A percentile compares a stretch with the other conserved stretches of the same genome.
phyloP scores from a whole-genome alignment of 2,888 invertebrate genomes.

The Dryocosmus kuriphilus region DNA sequence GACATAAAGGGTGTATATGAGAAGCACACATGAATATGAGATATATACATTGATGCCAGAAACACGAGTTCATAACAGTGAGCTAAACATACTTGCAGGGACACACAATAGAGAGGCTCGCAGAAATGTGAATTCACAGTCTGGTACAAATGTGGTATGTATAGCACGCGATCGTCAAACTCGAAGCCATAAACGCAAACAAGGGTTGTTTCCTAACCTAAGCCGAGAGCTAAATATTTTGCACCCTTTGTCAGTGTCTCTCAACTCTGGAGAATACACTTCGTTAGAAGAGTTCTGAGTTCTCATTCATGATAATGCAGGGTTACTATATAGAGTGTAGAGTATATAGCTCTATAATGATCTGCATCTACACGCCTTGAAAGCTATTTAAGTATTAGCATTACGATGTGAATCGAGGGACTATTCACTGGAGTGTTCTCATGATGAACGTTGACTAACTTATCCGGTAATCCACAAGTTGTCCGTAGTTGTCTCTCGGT shows the following conservation, averaged over 20 bases:
- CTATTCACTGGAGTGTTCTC: too few relatives aligned
- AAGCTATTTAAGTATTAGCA: too few relatives aligned
- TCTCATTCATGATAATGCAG: conserved; percentile 48
- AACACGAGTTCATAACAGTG: conserved; percentile 31
- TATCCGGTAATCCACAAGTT: too few relatives aligned
- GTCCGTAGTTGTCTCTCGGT: too few relatives aligned
- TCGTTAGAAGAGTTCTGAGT: conserved; percentile 50
- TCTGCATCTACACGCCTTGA: neutral
- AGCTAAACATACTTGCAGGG: conserved; percentile 41
- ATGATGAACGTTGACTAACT: too few relatives aligned
- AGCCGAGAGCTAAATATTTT: conserved; percentile 73
- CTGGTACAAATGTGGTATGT: conserved; percentile 52
- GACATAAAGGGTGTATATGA: neutral
- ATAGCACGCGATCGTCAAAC: conserved; percentile 74
- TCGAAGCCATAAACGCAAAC: conserved; percentile 75
- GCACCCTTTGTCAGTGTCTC: conserved; percentile 65
- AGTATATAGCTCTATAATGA: neutral
- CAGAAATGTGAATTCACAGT: conserved; percentile 31
- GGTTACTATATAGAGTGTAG: neutral
- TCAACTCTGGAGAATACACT: conserved; percentile 48
- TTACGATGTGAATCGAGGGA: too few relatives aligned
- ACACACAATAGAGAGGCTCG: conserved; percentile 19
- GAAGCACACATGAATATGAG: neutral
- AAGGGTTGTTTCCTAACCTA: conserved; percentile 76
- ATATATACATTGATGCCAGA: neutral